phyloP scores from a whole-genome alignment of 2,113 vertebrate species.

The Nesogale talazaci region DNA sequence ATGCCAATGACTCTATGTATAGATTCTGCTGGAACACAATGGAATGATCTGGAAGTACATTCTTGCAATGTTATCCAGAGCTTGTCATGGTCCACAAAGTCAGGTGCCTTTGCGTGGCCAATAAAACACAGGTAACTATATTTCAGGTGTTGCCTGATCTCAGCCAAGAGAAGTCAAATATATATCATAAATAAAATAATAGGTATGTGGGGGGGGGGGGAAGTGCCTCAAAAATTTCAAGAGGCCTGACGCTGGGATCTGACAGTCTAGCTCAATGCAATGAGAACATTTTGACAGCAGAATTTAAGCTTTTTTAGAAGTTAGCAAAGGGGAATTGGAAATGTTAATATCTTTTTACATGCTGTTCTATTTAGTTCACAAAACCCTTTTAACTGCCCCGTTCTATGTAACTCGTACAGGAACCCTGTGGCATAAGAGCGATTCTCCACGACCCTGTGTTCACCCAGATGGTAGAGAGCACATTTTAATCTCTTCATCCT shows the following conservation, averaged over 20 bases:
- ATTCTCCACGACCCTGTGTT: background rate
- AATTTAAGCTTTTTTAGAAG: slow-evolving; percentile 33
- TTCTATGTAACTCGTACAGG: slow-evolving; percentile 9
- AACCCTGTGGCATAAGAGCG: background rate
- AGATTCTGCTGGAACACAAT: too few species aligned
- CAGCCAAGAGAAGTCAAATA: background rate
- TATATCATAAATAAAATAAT: background rate
- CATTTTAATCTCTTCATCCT: slow-evolving; percentile 19
- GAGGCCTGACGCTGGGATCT: background rate
- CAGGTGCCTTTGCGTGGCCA: too few species aligned
- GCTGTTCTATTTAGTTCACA: background rate
- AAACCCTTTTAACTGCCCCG: background rate
- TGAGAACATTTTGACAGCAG: background rate
- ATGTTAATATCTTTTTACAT: background rate
- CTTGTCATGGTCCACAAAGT: too few species aligned
- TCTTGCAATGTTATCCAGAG: too few species aligned
- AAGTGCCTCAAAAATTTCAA: background rate
- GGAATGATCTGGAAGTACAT: too few species aligned
- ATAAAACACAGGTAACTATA: too few species aligned
- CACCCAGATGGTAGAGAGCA: background rate
- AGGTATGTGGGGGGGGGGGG: background rate
- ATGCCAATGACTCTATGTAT: too few species aligned
- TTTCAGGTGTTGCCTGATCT: too few species aligned
- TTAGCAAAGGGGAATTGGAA: background rate
- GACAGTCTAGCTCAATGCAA: background rate